Conservation (phyloP, 2,888 invertebrate genomes). For the Muschampia plurimacula region DNA sequence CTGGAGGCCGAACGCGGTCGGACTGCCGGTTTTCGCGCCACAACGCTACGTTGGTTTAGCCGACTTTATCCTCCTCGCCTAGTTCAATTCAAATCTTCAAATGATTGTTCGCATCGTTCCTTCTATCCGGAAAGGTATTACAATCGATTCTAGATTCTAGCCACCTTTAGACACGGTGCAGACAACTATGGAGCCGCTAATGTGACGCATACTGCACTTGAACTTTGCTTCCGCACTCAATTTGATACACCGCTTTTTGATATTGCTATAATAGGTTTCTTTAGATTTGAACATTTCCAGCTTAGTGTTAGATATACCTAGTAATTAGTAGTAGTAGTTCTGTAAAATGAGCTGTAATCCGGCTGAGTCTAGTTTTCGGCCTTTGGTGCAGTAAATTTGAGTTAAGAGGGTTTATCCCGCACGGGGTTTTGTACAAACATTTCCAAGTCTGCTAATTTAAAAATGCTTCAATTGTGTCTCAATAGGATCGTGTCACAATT, state of each 20-base stretch:
- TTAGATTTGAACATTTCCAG: neutral
- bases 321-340: too few species aligned
- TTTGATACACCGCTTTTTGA: constrained; percentile 17
- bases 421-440: too few species aligned
- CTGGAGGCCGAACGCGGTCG: constrained; percentile 55
- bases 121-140: constrained; percentile 22
- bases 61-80: neutral
- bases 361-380: too few species aligned
- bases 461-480: too few species aligned
- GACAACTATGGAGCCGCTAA: constrained; percentile 6
- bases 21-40: constrained; percentile 80
- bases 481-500: too few species aligned
- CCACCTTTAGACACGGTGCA: constrained; percentile 28
- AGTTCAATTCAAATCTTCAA: neutral
- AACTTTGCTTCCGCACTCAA: constrained; percentile 24
- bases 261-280: neutral
- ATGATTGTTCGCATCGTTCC: constrained; percentile 19
- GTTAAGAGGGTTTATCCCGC: too few species aligned
- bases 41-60: constrained; percentile 41
- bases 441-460: too few species aligned
- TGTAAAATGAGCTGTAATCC: too few species aligned
- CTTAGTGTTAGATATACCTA: neutral
- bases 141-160: constrained; percentile 36
- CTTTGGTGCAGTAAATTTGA: too few species aligned
- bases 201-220: constrained; percentile 31